A percentile compares a stretch with the other conserved stretches of the same genome.
These are phyloP conservation scores for Columbina picui DNA, from an alignment of 2,113 vertebrate genomes.

Conservation along the genomic window DNA sequence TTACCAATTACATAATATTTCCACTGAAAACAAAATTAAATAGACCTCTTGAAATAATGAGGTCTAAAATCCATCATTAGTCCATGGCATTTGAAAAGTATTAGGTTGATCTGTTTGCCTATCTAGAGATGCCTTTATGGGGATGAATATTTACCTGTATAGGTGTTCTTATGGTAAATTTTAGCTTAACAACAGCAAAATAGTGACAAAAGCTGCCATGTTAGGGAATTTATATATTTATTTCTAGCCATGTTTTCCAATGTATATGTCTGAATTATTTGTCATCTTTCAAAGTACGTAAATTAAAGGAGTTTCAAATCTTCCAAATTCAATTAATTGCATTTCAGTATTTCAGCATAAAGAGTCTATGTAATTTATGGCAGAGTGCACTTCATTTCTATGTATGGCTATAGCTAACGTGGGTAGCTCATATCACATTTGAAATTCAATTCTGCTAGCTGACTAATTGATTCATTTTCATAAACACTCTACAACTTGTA, in stretches of 20 bases:
- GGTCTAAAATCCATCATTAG: background rate
- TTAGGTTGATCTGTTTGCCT: background rate
- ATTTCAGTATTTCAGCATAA: background rate
- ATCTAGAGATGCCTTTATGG: background rate
- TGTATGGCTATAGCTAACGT: background rate
- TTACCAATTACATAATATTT: background rate
- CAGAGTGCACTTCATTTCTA: background rate
- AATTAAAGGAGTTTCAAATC: background rate
- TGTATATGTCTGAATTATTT: background rate
- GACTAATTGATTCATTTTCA: slow-evolving; percentile 47
- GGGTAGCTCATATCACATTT: slow-evolving; percentile 10
- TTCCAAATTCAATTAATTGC: background rate
- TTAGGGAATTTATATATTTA: background rate
- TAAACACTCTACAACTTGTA: slow-evolving; percentile 13
- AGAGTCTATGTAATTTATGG: background rate
- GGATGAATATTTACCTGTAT: background rate
- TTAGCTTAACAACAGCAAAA: background rate
- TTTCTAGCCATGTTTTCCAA: background rate
- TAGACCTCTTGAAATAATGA: background rate
- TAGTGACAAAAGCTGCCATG: background rate
- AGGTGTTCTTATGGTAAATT: background rate
- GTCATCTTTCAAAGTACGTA: background rate
- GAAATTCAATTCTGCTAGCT: slow-evolving; percentile 30
- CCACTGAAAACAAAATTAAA: slow-evolving; percentile 23
- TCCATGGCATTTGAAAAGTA: background rate